Conservation (phyloP, 2,888 invertebrate species). For the Cephonodes hylas region DNA sequence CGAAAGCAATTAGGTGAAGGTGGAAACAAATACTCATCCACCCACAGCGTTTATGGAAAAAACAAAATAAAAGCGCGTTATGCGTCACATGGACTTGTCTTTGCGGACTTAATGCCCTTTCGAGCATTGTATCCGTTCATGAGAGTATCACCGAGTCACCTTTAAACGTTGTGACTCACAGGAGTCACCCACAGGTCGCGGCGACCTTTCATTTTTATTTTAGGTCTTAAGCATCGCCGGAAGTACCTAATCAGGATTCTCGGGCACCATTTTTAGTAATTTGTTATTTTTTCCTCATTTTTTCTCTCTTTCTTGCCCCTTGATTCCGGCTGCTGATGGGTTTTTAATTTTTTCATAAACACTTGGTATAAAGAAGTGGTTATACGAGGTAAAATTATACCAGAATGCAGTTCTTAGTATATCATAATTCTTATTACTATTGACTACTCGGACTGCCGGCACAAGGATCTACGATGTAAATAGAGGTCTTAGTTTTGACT, state of each 20-base stretch:
- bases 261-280: conserved; percentile 57
- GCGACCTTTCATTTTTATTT: conserved; percentile 70
- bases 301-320: conserved; percentile 20
- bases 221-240: conserved; percentile 60
- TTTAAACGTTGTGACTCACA: not conserved
- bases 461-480: too few species aligned
- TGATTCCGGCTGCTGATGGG: conserved; percentile 15
- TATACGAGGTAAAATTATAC: not conserved
- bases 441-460: too few species aligned
- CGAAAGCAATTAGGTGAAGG: too few species aligned
- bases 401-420: too few species aligned
- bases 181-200: conserved; percentile 29
- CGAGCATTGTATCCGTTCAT: conserved; percentile 16
- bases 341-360: conserved; percentile 1
- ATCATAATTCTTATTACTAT: too few species aligned
- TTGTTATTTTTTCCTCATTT: conserved; percentile 35
- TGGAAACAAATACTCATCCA: too few species aligned
- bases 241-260: conserved; percentile 72
- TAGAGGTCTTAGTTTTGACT: too few species aligned
- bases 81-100: not conserved
- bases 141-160: conserved; percentile 13
- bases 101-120: conserved; percentile 6
- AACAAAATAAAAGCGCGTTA: not conserved
- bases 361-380: not conserved
- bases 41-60: not conserved